A percentile compares a stretch with the other conserved stretches of the same genome.
Evolutionary conservation across 2,888 invertebrate genomes (phyloP).

Genomic region (Cataglyphis altisquamis): DNA sequence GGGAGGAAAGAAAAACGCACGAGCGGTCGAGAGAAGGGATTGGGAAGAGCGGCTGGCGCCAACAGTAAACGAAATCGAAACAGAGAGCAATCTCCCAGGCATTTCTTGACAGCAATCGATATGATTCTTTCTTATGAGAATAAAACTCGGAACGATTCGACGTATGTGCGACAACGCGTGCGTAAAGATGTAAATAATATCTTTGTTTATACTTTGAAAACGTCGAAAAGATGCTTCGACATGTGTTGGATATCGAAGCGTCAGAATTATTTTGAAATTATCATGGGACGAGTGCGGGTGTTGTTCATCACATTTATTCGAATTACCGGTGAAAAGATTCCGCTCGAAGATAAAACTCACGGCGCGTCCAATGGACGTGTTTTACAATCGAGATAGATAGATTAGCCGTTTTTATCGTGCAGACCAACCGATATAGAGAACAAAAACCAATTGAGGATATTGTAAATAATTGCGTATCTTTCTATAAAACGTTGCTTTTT

Average conservation of each 20-base stretch:
- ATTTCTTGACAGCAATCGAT: slow-evolving; percentile 73
- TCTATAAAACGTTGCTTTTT: slow-evolving; percentile 8
- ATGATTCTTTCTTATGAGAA: slow-evolving; percentile 72
- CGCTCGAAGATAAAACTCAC: slow-evolving; percentile 27
- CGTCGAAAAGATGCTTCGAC: not conserved
- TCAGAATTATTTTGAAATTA: slow-evolving; percentile 19
- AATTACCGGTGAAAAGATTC: slow-evolving; percentile 18
- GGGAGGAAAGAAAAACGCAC: slow-evolving; percentile 53
- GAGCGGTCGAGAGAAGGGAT: slow-evolving; percentile 47
- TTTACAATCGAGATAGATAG: slow-evolving; percentile 64
- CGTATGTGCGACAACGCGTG: slow-evolving; percentile 5
- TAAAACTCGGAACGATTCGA: slow-evolving; percentile 73
- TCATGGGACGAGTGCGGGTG: not conserved
- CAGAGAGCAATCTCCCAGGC: slow-evolving; percentile 56
- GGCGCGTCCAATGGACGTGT: slow-evolving; percentile 46
- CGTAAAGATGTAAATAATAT: not conserved
- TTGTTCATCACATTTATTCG: slow-evolving; percentile 38
- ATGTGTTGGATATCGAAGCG: not conserved
- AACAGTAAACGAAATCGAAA: slow-evolving; percentile 75
- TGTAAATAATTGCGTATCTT: slow-evolving; percentile 64
- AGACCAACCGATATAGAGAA: slow-evolving; percentile 30
- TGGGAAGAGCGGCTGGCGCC: slow-evolving; percentile 27
- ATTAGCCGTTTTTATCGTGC: slow-evolving; percentile 61
- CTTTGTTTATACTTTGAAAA: not conserved
- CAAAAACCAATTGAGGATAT: slow-evolving; percentile 44